Evolutionary conservation across 2,113 vertebrate genomes (phyloP).

Genomic region (Corvus cornix): DNA sequence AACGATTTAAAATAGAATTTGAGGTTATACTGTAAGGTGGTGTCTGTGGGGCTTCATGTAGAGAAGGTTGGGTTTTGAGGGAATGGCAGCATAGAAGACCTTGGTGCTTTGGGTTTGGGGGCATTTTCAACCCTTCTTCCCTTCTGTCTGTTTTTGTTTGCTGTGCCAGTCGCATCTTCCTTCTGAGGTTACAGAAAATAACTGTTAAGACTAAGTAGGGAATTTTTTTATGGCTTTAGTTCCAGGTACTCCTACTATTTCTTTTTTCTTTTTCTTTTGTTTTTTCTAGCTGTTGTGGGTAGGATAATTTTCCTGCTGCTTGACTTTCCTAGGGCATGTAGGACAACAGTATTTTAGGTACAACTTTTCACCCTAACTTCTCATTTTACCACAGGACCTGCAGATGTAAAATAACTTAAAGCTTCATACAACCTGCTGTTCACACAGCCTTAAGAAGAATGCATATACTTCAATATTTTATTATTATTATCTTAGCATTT

Average conservation of each 20-base stretch:
- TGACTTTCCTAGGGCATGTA: background rate
- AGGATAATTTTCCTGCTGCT: background rate
- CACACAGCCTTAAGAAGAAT: background rate
- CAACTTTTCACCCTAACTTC: background rate
- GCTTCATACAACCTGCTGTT: background rate
- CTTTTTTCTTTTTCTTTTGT: background rate
- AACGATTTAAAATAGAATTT: background rate
- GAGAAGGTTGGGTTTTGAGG: background rate
- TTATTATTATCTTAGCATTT: background rate
- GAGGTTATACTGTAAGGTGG: background rate
- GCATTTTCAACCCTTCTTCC: background rate
- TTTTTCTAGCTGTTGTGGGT: background rate
- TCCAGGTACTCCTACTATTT: background rate
- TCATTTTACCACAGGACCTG: background rate
- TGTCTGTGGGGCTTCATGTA: accelerated
- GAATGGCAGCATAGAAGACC: background rate
- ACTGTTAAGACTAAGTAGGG: background rate
- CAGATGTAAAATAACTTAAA: background rate
- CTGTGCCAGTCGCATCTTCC: background rate
- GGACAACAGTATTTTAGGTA: background rate
- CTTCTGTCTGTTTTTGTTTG: background rate
- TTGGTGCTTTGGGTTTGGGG: background rate
- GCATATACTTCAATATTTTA: background rate
- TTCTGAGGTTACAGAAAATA: background rate
- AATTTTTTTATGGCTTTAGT: background rate